phyloP scores from a whole-genome alignment of 2,113 vertebrate species.

The Prietella phreatophila region DNA sequence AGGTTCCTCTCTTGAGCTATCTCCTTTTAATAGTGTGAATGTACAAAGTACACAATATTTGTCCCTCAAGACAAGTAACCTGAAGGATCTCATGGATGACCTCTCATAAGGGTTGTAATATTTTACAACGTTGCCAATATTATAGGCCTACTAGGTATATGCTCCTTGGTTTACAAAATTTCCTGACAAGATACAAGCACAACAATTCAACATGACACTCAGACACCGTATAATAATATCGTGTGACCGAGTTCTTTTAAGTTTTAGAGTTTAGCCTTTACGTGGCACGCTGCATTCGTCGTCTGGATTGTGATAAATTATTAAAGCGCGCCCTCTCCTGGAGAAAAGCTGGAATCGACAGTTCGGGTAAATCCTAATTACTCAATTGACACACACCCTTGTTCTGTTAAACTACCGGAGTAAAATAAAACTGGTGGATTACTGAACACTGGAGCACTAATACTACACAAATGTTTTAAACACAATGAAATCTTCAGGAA shows the following conservation, averaged over 20 bases:
- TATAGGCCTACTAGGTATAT: not conserved
- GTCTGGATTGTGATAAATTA: not conserved
- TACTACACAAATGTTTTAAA: not conserved
- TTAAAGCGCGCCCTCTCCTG: conserved; percentile 45
- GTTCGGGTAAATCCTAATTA: no score
- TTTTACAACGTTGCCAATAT: not conserved
- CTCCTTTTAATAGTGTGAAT: not conserved
- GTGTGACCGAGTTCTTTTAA: not conserved
- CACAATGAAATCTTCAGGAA: not conserved
- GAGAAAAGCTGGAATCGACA: not conserved
- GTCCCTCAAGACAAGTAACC: not conserved
- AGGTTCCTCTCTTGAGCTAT: not conserved
- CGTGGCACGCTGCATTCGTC: not conserved
- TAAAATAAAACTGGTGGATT: not conserved
- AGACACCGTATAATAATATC: not conserved
- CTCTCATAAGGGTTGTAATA: not conserved
- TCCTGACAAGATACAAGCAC: not conserved
- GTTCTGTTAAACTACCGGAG: not conserved
- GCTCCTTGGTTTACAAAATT: not conserved
- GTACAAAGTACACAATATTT: not conserved
- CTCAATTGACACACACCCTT: not conserved
- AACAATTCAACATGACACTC: not conserved
- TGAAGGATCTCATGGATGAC: not conserved
- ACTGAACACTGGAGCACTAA: not conserved
- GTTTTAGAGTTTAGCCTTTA: not conserved